A percentile compares a stretch with the other conserved stretches of the same genome.
Conservation (phyloP, 1,140 invertebrate species). For the Drosophila littoralis region DNA sequence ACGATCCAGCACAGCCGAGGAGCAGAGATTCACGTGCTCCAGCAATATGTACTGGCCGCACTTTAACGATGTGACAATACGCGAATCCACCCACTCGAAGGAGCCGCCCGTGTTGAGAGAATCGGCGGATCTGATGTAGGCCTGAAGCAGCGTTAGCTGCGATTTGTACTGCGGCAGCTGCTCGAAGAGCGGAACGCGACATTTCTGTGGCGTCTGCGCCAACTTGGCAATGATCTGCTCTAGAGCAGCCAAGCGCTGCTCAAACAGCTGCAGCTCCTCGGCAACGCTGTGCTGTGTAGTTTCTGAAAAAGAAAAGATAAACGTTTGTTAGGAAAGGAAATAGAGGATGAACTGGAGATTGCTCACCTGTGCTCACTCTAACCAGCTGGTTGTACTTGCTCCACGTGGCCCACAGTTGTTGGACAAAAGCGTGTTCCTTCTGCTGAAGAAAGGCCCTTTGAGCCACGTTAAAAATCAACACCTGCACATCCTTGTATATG, state of each 20-base stretch:
- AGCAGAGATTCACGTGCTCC: slow-evolving; percentile 99
- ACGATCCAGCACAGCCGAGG: slow-evolving; percentile 97
- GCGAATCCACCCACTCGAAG: slow-evolving; percentile 99
- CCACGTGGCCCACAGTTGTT: slow-evolving; percentile 63
- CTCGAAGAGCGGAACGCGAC: slow-evolving; percentile 30
- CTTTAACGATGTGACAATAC: slow-evolving; percentile 90
- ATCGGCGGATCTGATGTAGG: slow-evolving; percentile 83
- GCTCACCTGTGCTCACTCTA: slow-evolving; percentile 57
- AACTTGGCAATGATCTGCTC: slow-evolving; percentile 49
- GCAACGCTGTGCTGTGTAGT: slow-evolving; percentile 51
- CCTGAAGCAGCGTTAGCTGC: slow-evolving; percentile 45
- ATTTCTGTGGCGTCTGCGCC: slow-evolving; percentile 41
- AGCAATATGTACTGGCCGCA: slow-evolving; percentile 85
- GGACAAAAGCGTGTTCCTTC: slow-evolving; percentile 36
- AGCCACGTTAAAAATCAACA: slow-evolving; percentile 72
- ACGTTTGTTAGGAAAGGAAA: too few species aligned
- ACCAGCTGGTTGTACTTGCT: slow-evolving; percentile 66
- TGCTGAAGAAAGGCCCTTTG: slow-evolving; percentile 73
- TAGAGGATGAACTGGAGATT: too few species aligned
- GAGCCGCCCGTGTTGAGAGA: slow-evolving; percentile 91
- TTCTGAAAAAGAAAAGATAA: slow-evolving; percentile 16
- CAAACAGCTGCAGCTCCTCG: slow-evolving; percentile 66
- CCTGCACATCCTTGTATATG: slow-evolving; percentile 84
- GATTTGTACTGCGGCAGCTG: slow-evolving; percentile 41
- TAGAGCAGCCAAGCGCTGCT: slow-evolving; percentile 52